A percentile compares a stretch with the other conserved stretches of the same genome.
phyloP scores from a whole-genome alignment of 2,797 vertebrate species.

The Phylloscopus collybita region DNA sequence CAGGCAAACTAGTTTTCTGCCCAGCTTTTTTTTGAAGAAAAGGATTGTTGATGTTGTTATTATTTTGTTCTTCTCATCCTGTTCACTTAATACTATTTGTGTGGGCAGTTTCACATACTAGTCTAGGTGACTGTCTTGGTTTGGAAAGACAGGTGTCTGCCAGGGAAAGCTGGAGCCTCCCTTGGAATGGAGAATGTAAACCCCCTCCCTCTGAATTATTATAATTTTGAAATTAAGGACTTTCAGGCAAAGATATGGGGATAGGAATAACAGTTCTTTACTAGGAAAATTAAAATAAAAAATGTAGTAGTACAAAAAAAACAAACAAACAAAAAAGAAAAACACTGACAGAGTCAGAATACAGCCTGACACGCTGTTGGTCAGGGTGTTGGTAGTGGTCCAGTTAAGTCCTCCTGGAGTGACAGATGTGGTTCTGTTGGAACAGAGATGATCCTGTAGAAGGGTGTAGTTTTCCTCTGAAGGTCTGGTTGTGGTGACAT shows the following conservation, averaged over 20 bases:
- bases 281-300: not conserved
- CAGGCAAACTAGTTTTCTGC: not conserved
- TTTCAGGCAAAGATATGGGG: not conserved
- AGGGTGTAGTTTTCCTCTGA: too few species aligned
- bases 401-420: not conserved
- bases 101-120: not conserved
- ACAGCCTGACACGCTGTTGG: not conserved
- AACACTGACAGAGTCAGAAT: not conserved
- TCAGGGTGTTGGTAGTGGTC: not conserved
- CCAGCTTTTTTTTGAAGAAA: not conserved
- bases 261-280: not conserved
- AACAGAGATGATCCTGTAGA: not conserved
- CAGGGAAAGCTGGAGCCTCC: not conserved
- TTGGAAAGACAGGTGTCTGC: not conserved
- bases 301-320: not conserved
- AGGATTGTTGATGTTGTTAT: not conserved
- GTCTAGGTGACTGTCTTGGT: not conserved
- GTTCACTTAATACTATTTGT: not conserved
- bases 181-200: not conserved
- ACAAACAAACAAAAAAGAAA: not conserved
- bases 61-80: not conserved
- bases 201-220: not conserved
- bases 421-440: not conserved
- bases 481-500: not conserved
- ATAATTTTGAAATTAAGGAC: not conserved